Base-by-base conservation (phyloP, 2,113 vertebrate species). In the Xiphophorus maculatus region DNA sequence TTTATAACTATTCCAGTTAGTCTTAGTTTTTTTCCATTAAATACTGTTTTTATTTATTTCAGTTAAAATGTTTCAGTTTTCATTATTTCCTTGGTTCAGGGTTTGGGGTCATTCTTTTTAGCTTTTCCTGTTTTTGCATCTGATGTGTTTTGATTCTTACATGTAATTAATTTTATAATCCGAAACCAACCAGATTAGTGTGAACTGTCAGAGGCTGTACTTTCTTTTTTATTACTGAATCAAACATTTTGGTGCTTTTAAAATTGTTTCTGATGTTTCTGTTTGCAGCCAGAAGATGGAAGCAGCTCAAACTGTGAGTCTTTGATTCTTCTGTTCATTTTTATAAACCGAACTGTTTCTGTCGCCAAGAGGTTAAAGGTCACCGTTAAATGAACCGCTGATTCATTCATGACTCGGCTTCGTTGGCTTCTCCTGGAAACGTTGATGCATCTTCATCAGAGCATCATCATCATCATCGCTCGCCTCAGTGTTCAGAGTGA, bases 251-350 rank as follows among this genome's bases (percentile, higher is more conserved):
- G 10, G 25, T 40, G 7, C 15, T 15, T 66, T 37, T 64, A 22
- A 17, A 42, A 11, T 10, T 30, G 14, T 48, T 29, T 35, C 33
- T 54, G 22, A 11, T 44, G 40, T 69, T 12, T 68, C 40, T 68
- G 48, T 75, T 69, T 61, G 62, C 76, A 77, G 76, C 22, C 1
- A 66, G 29, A 73, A 66, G 76, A 44, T 42, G 65, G 76, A 30
- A 11, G 44, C 19, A 27, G 22, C 68, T 42, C 44, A 71, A 40
- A 44, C 28, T 5, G 69, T 77, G 69, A 77, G 76, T 1, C 1
- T 22, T 0, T 8, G 22, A 25, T 58, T 58, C 51, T 58, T 66
- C 15, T 51, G 48, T 22, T 22, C 17, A 22, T n/a, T 9, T 22
- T 58, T n/a, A n/a, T 0, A 48, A 48, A 48, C 44, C 19, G 44